Percentiles rank a stretch among this genome's conserved stretches.
Evolutionary conservation across 2,888 invertebrate species (phyloP).

Genomic region (Mechanitis mazaeus): DNA sequence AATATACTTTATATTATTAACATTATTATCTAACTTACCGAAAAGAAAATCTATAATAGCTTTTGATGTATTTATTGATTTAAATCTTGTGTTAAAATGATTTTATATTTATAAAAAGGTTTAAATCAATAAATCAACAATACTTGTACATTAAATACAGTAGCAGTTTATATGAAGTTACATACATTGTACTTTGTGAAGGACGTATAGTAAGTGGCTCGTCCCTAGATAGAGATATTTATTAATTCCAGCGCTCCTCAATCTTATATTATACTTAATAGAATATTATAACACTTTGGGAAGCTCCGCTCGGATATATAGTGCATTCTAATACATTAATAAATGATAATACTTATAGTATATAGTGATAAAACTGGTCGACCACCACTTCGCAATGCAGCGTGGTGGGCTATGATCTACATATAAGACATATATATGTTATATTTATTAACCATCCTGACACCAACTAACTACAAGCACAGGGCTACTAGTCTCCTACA

Average conservation of each 20-base stretch:
- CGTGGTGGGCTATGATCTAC: conserved; percentile 2
- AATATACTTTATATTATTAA: too few species aligned
- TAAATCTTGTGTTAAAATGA: too few species aligned
- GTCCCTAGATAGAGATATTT: conserved; percentile 45
- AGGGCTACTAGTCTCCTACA: not conserved
- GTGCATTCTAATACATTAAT: conserved; percentile 3
- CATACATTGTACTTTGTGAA: conserved; percentile 71
- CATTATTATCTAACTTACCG: too few species aligned
- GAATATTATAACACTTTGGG: too few species aligned
- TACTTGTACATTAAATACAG: not conserved
- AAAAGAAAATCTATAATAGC: not conserved
- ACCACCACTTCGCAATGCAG: not conserved
- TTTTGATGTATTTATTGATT: not conserved
- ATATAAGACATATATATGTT: too few species aligned
- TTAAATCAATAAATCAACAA: not conserved
- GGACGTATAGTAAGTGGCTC: conserved; percentile 64
- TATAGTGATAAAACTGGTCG: not conserved
- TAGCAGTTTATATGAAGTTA: conserved; percentile 16
- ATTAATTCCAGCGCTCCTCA: not conserved
- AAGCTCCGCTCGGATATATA: too few species aligned
- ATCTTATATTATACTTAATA: too few species aligned
- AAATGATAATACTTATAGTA: not conserved
- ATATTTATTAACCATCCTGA: too few species aligned
- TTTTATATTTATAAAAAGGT: too few species aligned
- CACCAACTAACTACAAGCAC: too few species aligned